phyloP scores from a whole-genome alignment of 2,797 vertebrate genomes.

The Picus viridis region DNA sequence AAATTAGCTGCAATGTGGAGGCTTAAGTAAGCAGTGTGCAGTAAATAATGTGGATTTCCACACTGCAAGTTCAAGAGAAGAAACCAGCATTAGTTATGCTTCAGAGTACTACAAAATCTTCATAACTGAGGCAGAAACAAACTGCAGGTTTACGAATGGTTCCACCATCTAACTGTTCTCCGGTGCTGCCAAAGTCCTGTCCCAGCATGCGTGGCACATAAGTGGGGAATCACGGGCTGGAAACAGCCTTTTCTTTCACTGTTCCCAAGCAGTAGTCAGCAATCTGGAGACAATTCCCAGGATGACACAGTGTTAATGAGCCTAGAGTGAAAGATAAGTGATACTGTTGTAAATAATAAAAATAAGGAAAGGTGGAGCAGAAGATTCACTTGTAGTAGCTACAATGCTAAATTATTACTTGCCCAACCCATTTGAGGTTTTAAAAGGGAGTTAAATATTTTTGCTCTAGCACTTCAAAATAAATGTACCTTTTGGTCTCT shows the following conservation, averaged over 20 bases:
- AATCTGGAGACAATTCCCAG: neutral
- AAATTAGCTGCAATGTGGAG: neutral
- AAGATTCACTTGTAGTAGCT: neutral
- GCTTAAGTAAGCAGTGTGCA: neutral
- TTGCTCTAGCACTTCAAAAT: neutral
- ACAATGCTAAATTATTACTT: conserved; percentile 4
- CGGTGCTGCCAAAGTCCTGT: neutral
- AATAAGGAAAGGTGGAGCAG: conserved; percentile 16
- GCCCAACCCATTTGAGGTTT: neutral
- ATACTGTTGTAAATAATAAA: conserved; percentile 4
- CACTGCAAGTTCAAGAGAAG: neutral
- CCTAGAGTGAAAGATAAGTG: neutral
- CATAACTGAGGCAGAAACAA: neutral
- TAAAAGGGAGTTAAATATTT: neutral
- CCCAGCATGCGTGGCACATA: neutral
- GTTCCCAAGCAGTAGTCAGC: neutral
- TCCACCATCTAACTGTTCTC: neutral
- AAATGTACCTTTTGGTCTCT: neutral
- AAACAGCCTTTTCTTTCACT: neutral
- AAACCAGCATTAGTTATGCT: neutral
- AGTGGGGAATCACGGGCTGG: neutral
- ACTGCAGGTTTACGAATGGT: neutral
- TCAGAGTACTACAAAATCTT: neutral
- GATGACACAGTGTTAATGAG: neutral
- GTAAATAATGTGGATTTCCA: neutral